These are phyloP conservation scores for Acrocyrtus sp. DNA, from an alignment of 2,888 invertebrate genomes.

Conservation along the genomic window DNA sequence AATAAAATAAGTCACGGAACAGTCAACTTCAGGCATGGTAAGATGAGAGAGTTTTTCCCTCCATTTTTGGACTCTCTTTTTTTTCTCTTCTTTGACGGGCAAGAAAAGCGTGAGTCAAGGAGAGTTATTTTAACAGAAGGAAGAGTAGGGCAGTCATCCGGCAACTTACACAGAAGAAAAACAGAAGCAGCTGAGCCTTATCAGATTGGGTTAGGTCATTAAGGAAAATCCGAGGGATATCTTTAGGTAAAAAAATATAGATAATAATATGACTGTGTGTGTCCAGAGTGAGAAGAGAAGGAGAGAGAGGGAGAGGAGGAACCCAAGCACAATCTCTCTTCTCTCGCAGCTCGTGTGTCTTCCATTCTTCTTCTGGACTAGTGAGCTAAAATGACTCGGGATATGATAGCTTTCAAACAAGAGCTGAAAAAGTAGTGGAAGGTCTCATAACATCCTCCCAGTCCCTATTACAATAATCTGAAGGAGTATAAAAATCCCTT, in stretches of 20 bases:
- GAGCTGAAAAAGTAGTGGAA: too few species aligned
- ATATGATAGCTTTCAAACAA: constrained; percentile 7
- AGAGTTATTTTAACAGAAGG: neutral
- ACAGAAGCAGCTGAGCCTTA: constrained; percentile 43
- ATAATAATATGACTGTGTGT: too few species aligned
- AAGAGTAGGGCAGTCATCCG: constrained; percentile 4
- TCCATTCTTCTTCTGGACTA: constrained; percentile 20
- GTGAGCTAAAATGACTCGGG: constrained; percentile 18
- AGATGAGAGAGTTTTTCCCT: too few species aligned
- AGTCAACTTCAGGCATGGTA: too few species aligned
- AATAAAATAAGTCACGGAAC: too few species aligned
- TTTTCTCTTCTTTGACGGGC: neutral
- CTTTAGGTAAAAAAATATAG: too few species aligned
- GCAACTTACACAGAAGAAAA: neutral
- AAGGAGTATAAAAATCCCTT: too few species aligned
- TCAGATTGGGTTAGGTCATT: constrained; percentile 53
- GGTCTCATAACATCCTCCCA: too few species aligned
- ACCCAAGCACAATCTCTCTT: neutral
- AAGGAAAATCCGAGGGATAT: constrained; percentile 44
- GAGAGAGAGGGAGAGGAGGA: neutral
- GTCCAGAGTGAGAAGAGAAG: too few species aligned
- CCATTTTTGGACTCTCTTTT: neutral
- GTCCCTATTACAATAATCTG: too few species aligned
- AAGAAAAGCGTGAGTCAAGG: neutral
- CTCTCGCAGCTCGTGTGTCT: too few species aligned